A percentile compares a stretch with the other conserved stretches of the same genome.
These are phyloP conservation scores for Phataginus tetradactyla DNA, from an alignment of 2,797 vertebrate species.

Conservation along the genomic window DNA sequence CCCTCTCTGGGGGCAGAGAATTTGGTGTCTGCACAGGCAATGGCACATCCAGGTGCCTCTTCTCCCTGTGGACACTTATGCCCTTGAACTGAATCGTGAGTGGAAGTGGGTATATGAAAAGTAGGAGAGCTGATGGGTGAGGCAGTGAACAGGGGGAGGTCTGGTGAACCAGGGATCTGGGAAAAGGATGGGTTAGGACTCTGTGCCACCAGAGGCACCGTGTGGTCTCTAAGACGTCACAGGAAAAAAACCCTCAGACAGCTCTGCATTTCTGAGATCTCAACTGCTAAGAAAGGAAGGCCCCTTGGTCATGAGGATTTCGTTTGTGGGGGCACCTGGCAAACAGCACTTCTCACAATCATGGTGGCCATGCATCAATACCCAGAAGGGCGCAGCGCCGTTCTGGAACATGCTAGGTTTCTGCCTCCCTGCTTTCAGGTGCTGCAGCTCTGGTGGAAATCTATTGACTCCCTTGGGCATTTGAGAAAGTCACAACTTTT, in stretches of 20 bases:
- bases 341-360: not conserved
- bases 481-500: not conserved
- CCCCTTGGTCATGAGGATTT: not conserved
- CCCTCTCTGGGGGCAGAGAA: too few relatives aligned
- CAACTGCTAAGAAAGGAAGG: not conserved
- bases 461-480: not conserved
- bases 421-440: not conserved
- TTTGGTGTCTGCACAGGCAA: accelerated
- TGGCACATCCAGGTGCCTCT: accelerated
- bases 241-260: not conserved
- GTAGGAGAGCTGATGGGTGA: not conserved
- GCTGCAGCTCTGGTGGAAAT: not conserved
- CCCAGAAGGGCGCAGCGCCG: not conserved
- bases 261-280: not conserved
- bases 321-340: not conserved
- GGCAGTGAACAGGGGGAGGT: not conserved
- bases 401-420: not conserved
- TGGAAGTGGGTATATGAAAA: not conserved
- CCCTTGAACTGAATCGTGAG: not conserved
- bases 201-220: not conserved
- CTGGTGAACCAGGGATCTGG: not conserved
- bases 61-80: accelerated
- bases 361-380: not conserved
- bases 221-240: not conserved
- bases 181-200: not conserved